These are phyloP conservation scores for Sminthurinus signatus DNA, from an alignment of 1,140 invertebrate genomes.

Conservation along the genomic window DNA sequence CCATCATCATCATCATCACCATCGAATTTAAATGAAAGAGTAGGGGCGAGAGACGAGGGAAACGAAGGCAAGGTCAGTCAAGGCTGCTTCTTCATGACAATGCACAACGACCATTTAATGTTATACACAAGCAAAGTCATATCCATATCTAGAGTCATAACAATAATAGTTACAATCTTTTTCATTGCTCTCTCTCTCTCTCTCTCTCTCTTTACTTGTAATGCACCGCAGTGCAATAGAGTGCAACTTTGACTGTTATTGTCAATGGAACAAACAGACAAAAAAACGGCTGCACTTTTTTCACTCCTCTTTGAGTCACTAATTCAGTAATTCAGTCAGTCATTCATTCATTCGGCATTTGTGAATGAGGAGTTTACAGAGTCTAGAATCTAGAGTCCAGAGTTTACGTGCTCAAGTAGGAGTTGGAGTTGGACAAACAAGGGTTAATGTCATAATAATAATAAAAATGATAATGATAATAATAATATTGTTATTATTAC, in stretches of 20 bases:
- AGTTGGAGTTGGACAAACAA: too few relatives aligned
- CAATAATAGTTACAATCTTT: slow-evolving; percentile 30
- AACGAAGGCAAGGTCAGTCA: slow-evolving; percentile 23
- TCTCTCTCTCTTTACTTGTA: too few relatives aligned
- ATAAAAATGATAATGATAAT: background rate
- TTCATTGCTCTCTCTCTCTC: too few relatives aligned
- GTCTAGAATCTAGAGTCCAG: too few relatives aligned
- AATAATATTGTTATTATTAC: slow-evolving; percentile 1
- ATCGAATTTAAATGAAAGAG: background rate
- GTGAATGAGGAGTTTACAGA: too few relatives aligned
- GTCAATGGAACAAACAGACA: too few relatives aligned
- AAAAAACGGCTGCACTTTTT: background rate
- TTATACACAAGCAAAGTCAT: background rate
- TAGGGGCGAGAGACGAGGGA: background rate
- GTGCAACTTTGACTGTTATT: too few relatives aligned
- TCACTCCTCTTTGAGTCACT: background rate
- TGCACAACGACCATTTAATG: too few relatives aligned
- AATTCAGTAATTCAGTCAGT: background rate
- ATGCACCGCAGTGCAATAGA: too few relatives aligned
- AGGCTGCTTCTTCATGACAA: slow-evolving; percentile 11
- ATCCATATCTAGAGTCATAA: slow-evolving; percentile 10
- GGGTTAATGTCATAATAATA: slow-evolving; percentile 1
- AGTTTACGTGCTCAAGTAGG: too few relatives aligned
- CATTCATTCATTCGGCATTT: background rate
- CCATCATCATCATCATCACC: background rate